These are phyloP conservation scores for Nycticorax nycticorax DNA, from an alignment of 2,113 vertebrate species.

Conservation along the genomic window DNA sequence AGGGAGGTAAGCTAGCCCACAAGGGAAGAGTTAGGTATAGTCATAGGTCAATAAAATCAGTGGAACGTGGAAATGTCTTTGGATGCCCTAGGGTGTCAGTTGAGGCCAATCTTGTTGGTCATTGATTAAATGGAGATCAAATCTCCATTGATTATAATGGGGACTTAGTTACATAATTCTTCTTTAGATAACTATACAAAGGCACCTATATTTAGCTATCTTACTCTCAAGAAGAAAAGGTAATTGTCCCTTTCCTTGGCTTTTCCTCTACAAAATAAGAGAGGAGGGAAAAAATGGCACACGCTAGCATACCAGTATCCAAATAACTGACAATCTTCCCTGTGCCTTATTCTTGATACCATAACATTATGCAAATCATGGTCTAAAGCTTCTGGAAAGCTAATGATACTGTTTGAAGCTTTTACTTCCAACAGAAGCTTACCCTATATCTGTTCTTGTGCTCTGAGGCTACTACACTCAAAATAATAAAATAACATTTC, in stretches of 20 bases:
- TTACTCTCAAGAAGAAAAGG: neutral
- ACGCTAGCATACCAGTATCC: neutral
- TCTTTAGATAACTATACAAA: neutral
- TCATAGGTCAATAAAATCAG: neutral
- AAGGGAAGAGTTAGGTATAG: neutral
- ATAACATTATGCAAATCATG: neutral
- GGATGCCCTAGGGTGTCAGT: neutral
- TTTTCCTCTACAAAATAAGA: neutral
- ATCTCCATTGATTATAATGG: neutral
- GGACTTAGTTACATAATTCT: neutral
- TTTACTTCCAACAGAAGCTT: neutral
- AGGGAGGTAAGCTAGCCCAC: neutral
- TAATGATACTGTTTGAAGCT: neutral
- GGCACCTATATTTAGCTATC: neutral
- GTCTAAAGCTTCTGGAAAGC: neutral
- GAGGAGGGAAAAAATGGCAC: neutral
- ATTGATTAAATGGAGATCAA: neutral
- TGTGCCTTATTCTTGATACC: neutral
- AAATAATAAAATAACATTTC: constrained; percentile 5
- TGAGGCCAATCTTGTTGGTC: neutral
- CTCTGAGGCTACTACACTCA: neutral
- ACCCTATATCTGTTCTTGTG: neutral
- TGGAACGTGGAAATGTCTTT: neutral
- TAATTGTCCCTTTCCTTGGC: neutral
- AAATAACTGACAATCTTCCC: neutral